Conservation (phyloP, 1,140 invertebrate species). For the Liolophura sinensis region DNA sequence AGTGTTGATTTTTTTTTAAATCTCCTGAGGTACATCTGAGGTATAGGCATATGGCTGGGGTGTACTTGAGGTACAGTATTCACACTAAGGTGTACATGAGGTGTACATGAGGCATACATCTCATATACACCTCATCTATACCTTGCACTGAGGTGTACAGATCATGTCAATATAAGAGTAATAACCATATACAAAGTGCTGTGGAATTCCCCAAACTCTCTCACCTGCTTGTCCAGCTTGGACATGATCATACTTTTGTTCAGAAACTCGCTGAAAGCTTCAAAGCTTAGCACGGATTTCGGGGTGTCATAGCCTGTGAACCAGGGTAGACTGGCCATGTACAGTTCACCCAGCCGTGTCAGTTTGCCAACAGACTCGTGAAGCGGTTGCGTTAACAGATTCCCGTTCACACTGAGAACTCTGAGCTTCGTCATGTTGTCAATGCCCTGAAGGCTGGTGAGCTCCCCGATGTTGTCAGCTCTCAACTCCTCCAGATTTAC, state of each 20-base stretch:
- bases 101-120: too few relatives aligned
- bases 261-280: conserved; percentile 20
- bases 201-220: too few relatives aligned
- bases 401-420: conserved; percentile 21
- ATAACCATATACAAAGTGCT: too few relatives aligned
- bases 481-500: conserved; percentile 24
- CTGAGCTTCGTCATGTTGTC: conserved; percentile 23
- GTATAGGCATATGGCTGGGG: too few relatives aligned
- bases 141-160: too few relatives aligned
- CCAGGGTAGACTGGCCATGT: conserved; percentile 36
- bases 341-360: conserved; percentile 16
- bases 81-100: too few relatives aligned
- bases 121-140: too few relatives aligned
- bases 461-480: conserved; percentile 38
- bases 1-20: too few relatives aligned
- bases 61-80: too few relatives aligned
- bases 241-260: conserved; percentile 20
- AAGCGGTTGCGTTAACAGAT: too few relatives aligned
- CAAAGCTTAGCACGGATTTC: conserved; percentile 16
- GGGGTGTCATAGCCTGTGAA: conserved; percentile 10
- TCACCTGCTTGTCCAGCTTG: conserved; percentile 20
- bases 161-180: too few relatives aligned
- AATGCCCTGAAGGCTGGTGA: conserved; percentile 20
- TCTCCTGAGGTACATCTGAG: too few relatives aligned
- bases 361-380: neutral